Evolutionary conservation across 2,113 vertebrate species (phyloP).

Genomic region (Nannospalax galili): DNA sequence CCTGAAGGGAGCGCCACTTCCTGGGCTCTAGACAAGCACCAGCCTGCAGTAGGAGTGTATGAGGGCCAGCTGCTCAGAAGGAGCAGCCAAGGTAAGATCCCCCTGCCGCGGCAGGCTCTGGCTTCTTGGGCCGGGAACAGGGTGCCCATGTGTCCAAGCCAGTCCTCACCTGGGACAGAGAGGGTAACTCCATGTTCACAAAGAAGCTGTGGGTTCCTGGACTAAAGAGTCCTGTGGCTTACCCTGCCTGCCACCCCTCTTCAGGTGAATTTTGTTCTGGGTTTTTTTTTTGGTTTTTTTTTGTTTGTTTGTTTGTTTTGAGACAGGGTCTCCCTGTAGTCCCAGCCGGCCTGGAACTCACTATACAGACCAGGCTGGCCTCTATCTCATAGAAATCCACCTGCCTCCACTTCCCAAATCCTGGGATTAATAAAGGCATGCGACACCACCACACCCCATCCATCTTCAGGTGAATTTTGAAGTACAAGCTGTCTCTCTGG

Average conservation of each 20-base stretch:
- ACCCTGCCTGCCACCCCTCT: not conserved
- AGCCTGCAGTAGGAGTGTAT: slow-evolving; percentile 82
- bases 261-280: slow-evolving; percentile 2
- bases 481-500: too few species aligned
- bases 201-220: not conserved
- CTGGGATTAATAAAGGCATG: too few species aligned
- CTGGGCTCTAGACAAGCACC: slow-evolving; percentile 81
- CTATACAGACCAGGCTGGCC: too few species aligned
- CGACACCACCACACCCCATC: not conserved
- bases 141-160: not conserved
- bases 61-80: slow-evolving; percentile 35
- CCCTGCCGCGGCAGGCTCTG: not conserved
- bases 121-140: not conserved
- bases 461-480: slow-evolving; percentile 34
- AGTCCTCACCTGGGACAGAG: not conserved
- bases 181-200: not conserved
- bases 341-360: too few species aligned
- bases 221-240: not conserved
- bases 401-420: too few species aligned
- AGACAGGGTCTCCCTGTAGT: too few species aligned
- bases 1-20: slow-evolving; percentile 84
- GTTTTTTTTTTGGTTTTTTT: too few species aligned
- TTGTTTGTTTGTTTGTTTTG: too few species aligned
- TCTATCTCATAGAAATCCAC: too few species aligned
- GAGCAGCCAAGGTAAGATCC: slow-evolving; percentile 70